Evolutionary conservation across 2,888 invertebrate genomes (phyloP), one percentile per base, ranked within the genome.

Genomic region (Cryptus armator): DNA sequence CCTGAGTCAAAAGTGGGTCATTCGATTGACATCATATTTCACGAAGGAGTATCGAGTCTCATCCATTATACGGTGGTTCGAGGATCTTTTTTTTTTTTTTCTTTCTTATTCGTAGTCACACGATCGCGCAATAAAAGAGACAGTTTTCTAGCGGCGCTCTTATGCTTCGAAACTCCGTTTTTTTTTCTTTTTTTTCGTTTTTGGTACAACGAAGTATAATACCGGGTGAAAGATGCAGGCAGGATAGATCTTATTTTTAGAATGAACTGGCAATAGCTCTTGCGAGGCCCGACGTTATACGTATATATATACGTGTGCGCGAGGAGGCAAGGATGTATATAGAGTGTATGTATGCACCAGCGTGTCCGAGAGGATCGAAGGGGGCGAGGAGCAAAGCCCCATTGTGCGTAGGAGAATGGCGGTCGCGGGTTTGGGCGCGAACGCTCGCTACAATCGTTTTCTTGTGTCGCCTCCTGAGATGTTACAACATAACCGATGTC

Each of bases 401-500:
- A 87, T 87, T 86, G 86, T 86, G 83, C 83, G 81, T 77, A 86
- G 84, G 80, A 84, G 85, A 86, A 87, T 86, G 84, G 84, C 83
- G 68, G 76, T 84, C 83, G 74, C 37, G 68, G 74, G 64, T 53
- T 81, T 74, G 48, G 53, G 70, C 74, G 67, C 68, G 77, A 81
- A 78, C 84, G 51, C 64, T 48, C 84, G 51, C 64, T 56, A 62
- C 68, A 74, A 72, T 81, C 78, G 68, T 29, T 3, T 76, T 70
- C 66, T 10, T 67, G 51, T 53, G 81, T 19, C 59, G 64, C 67
- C 12, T 75, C 46, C 43, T 62, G 62, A 48, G 46, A 74, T 74
- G 81, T 75, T 78, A 75, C 72, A 84, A 84, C 78, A 81, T 85
- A 85, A 83, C 81, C 79, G 84, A 86, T 87, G 86, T 87, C 86